Evolutionary conservation across 2,888 invertebrate genomes (phyloP).

Genomic region (Catocala sponsa): DNA sequence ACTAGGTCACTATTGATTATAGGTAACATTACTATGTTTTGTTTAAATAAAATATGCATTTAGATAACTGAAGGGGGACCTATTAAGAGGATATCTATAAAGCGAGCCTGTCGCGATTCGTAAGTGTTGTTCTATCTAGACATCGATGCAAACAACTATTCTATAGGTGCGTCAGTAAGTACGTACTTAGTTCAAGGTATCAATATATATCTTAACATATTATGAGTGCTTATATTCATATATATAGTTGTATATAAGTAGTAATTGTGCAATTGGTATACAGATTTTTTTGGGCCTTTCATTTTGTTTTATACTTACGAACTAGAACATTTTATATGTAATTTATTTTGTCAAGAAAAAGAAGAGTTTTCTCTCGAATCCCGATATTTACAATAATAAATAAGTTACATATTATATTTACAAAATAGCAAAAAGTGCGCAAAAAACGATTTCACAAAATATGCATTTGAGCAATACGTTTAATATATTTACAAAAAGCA

Average conservation of each 20-base stretch:
- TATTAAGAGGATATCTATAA: constrained; percentile 34
- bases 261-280: constrained; percentile 85
- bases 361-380: constrained; percentile 68
- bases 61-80: constrained; percentile 26
- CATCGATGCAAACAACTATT: constrained; percentile 67
- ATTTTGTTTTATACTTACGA: constrained; percentile 72
- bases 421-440: constrained; percentile 86
- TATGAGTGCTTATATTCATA: constrained; percentile 70
- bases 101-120: constrained; percentile 25
- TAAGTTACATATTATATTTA: constrained; percentile 73
- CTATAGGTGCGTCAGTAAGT: constrained; percentile 76
- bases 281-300: constrained; percentile 82
- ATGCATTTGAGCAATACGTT: constrained; percentile 87
- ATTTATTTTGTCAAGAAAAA: constrained; percentile 55
- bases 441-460: constrained; percentile 87
- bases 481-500: constrained; percentile 84
- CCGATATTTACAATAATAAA: constrained; percentile 70
- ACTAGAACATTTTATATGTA: constrained; percentile 56
- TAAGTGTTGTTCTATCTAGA: constrained; percentile 54
- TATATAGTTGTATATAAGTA: constrained; percentile 71
- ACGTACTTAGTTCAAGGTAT: constrained; percentile 59
- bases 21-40: constrained; percentile 34
- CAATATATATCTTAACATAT: constrained; percentile 64
- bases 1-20: constrained; percentile 47
- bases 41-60: constrained; percentile 34